Percentiles rank a stretch among this genome's conserved stretches.
Conservation (phyloP, 2,888 invertebrate genomes). For the Mycogona germanica region DNA sequence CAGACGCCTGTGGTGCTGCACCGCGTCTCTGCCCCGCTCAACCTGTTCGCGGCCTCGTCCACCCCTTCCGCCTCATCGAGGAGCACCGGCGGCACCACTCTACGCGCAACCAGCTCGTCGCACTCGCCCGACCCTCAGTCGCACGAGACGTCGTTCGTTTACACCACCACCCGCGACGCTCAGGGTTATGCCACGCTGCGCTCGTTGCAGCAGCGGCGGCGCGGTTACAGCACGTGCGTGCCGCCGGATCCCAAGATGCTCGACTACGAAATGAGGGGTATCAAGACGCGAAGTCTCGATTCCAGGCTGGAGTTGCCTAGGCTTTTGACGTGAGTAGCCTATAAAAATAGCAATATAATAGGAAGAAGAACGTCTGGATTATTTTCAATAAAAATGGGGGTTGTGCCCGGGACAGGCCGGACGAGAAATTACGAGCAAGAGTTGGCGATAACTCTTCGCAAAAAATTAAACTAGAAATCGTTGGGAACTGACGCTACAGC, state of each 20-base stretch:
- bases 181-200: slow-evolving; percentile 34
- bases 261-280: slow-evolving; percentile 15
- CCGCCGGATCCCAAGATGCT: slow-evolving; percentile 21
- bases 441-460: too few species aligned
- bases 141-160: slow-evolving; percentile 14
- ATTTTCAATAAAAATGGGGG: too few species aligned
- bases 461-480: too few species aligned
- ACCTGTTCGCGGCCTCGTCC: neutral
- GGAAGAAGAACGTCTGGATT: too few species aligned
- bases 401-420: too few species aligned
- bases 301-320: slow-evolving; percentile 15
- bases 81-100: too few species aligned
- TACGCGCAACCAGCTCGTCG: neutral
- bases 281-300: slow-evolving; percentile 23
- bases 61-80: too few species aligned
- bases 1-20: slow-evolving; percentile 30
- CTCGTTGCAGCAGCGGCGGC: slow-evolving; percentile 31
- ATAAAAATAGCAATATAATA: too few species aligned
- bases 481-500: too few species aligned
- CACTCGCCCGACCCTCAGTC: slow-evolving; percentile 11
- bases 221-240: slow-evolving; percentile 25
- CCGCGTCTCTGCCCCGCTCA: neutral
- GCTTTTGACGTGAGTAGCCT: slow-evolving; percentile 12
- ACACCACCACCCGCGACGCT: slow-evolving; percentile 32
- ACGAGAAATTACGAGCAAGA: too few species aligned